Percentiles rank a stretch among this genome's conserved stretches.
These are phyloP conservation scores for Rhagoletis pomonella DNA, from an alignment of 1,140 invertebrate species.

Conservation along the genomic window DNA sequence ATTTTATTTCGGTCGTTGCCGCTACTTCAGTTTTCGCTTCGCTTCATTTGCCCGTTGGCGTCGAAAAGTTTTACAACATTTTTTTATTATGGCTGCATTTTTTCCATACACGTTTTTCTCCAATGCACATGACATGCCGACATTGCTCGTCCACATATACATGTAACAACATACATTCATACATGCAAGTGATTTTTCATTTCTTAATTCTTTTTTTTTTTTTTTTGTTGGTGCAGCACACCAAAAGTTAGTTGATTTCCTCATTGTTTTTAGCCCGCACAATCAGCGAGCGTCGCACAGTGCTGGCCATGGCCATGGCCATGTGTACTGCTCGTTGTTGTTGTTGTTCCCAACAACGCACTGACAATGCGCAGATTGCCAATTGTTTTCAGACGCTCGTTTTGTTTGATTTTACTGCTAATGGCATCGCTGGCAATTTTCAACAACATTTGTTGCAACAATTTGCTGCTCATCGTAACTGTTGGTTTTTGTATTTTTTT, in stretches of 20 bases:
- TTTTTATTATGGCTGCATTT: slow-evolving; percentile 44
- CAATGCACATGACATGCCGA: slow-evolving; percentile 33
- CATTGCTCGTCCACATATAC: neutral
- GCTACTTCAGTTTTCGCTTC: slow-evolving; percentile 35
- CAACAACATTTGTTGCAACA: slow-evolving; percentile 37
- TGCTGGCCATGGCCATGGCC: neutral
- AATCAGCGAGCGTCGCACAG: neutral
- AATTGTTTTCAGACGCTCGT: slow-evolving; percentile 34
- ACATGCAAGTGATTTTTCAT: slow-evolving; percentile 29
- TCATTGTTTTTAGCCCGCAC: neutral
- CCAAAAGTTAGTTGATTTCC: slow-evolving; percentile 53
- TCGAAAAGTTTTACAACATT: slow-evolving; percentile 56
- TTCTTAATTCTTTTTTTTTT: slow-evolving; percentile 24
- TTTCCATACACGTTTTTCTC: neutral
- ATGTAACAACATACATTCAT: no score
- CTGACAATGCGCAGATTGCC: slow-evolving; percentile 48
- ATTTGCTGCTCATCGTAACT: neutral
- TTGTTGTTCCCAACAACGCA: neutral
- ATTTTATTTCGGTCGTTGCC: slow-evolving; percentile 1
- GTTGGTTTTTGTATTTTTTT: neutral
- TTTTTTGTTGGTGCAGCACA: slow-evolving; percentile 23
- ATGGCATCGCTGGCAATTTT: slow-evolving; percentile 50
- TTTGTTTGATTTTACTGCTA: slow-evolving; percentile 53
- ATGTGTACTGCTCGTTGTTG: neutral
- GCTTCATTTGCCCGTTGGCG: slow-evolving; percentile 58